phyloP scores from a whole-genome alignment of 1,140 invertebrate species.

The Heliothis subflexa region DNA sequence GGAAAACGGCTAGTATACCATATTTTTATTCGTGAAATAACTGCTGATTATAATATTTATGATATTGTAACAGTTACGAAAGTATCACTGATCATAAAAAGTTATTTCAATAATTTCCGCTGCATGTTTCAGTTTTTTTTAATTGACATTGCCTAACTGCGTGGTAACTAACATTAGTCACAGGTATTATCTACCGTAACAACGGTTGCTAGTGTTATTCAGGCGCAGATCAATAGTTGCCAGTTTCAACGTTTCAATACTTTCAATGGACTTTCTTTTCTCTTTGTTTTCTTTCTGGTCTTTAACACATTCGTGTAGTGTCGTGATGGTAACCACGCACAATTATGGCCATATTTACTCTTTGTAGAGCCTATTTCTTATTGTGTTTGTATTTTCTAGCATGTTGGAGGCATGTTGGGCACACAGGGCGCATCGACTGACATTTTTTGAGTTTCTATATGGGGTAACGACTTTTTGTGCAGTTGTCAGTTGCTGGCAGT shows the following conservation, averaged over 20 bases:
- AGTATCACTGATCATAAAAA: constrained; percentile 10
- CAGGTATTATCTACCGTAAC: neutral
- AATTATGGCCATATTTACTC: neutral
- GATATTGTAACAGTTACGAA: constrained; percentile 3
- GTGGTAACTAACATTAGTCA: neutral
- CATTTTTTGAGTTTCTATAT: neutral
- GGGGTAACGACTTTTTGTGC: too few species aligned
- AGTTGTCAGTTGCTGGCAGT: too few species aligned
- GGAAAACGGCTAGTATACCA: too few species aligned
- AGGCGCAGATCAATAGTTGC: constrained; percentile 20
- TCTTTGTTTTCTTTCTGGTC: neutral
- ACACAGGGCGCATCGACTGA: neutral
- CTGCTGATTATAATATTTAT: too few species aligned
- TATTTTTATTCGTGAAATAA: too few species aligned
- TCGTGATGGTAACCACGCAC: neutral
- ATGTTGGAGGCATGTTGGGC: too few species aligned
- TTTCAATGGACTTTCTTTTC: constrained; percentile 33
- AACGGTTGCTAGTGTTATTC: constrained; percentile 6
- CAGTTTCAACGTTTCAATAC: neutral
- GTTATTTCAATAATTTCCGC: constrained; percentile 21
- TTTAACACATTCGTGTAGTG: constrained; percentile 16
- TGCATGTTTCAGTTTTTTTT: constrained; percentile 7
- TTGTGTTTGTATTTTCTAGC: too few species aligned
- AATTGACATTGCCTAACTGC: constrained; percentile 18
- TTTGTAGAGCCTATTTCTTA: constrained; percentile 7